Evolutionary conservation across 1,140 invertebrate species (phyloP).

Genomic region (Centruroides sculpturatus): DNA sequence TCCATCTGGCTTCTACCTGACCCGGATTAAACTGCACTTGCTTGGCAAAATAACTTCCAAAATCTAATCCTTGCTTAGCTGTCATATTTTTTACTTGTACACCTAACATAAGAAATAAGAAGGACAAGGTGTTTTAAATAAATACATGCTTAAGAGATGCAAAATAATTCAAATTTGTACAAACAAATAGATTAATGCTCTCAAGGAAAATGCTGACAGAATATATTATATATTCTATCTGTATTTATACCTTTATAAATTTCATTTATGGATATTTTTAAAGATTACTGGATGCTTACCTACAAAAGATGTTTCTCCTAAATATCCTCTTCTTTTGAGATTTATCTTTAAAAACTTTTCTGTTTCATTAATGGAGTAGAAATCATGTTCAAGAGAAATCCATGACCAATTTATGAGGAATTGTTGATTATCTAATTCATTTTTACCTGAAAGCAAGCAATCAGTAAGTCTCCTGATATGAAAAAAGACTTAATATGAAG

Average conservation of each 20-base stretch:
- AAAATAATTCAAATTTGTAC: no score
- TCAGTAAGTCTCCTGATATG: no score
- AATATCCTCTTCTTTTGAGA: constrained; percentile 26
- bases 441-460: constrained; percentile 27
- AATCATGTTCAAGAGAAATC: constrained; percentile 25
- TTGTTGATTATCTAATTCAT: constrained; percentile 25
- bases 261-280: no score
- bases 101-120: constrained; percentile 17
- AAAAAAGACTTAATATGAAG: no score
- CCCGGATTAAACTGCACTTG: constrained; percentile 34
- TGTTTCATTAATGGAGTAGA: constrained; percentile 25
- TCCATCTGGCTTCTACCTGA: constrained; percentile 29
- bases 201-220: no score
- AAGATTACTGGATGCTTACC: constrained; percentile 21
- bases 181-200: no score
- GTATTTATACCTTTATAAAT: no score
- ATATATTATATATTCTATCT: no score
- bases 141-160: no score
- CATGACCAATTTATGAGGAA: constrained; percentile 32
- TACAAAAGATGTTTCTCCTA: constrained; percentile 30
- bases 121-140: no score
- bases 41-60: constrained; percentile 22
- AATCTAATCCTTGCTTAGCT: constrained; percentile 26
- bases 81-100: constrained; percentile 23
- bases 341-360: constrained; percentile 22